Conservation (phyloP, 2,888 invertebrate species). For the Hybos culiciformis region DNA sequence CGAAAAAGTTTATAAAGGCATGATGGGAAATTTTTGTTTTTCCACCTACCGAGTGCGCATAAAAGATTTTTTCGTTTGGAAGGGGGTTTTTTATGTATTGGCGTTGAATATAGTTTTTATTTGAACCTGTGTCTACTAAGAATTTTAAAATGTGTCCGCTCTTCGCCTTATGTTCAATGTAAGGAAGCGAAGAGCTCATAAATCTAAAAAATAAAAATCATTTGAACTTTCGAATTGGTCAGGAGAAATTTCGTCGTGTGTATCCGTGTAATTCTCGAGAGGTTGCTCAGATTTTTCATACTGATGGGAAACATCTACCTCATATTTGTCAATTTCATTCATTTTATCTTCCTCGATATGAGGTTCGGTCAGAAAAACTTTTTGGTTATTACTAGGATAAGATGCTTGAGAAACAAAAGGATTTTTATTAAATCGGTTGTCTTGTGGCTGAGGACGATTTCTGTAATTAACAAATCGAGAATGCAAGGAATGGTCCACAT, state of each 20-base stretch:
- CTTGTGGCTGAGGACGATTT: constrained; percentile 1
- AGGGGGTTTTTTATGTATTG: constrained; percentile 3
- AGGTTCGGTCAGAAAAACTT: no score
- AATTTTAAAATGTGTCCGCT: constrained; percentile 9
- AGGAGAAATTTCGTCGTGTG: neutral
- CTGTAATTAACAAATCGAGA: constrained; percentile 1
- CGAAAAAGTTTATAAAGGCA: neutral
- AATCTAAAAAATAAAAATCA: constrained; percentile 10
- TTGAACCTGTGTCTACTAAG: constrained; percentile 8
- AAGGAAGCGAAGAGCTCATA: constrained; percentile 8
- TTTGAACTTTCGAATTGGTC: neutral
- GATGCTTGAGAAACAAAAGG: no score
- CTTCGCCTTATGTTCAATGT: constrained; percentile 5
- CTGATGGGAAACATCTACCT: neutral
- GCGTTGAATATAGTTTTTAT: constrained; percentile 7
- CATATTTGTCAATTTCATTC: no score
- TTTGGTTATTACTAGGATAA: no score
- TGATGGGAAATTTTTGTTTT: neutral
- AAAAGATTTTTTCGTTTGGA: constrained; percentile 1
- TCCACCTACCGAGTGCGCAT: neutral
- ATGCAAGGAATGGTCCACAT: neutral
- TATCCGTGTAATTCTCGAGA: neutral
- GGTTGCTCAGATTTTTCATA: neutral
- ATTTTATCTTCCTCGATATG: no score
- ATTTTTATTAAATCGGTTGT: no score